Conservation (phyloP, 1,140 invertebrate genomes). For the Alviniconcha marisindica region DNA sequence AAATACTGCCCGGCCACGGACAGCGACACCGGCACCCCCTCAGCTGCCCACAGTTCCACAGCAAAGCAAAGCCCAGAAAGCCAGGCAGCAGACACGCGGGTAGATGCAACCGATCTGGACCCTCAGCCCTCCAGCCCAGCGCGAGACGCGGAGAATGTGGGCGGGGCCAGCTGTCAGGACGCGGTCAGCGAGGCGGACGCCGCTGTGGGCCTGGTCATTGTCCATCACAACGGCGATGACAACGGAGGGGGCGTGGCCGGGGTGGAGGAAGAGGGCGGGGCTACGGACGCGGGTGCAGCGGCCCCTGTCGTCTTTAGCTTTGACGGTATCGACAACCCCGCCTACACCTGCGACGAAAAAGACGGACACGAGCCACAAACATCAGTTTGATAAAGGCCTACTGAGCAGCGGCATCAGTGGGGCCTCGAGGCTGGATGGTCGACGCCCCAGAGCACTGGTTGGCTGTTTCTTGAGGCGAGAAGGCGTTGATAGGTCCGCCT, state of each 20-base stretch:
- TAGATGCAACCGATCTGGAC: not conserved
- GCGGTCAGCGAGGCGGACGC: not conserved
- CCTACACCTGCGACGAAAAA: not conserved
- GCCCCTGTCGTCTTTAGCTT: not conserved
- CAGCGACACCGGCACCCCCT: not conserved
- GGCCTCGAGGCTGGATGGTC: not conserved
- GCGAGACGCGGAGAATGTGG: not conserved
- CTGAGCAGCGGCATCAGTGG: not conserved
- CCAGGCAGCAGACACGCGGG: not conserved
- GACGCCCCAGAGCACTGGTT: too few species aligned
- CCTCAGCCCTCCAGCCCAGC: not conserved
- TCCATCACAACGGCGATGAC: not conserved
- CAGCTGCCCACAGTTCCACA: not conserved
- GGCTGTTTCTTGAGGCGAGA: too few species aligned
- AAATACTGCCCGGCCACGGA: not conserved
- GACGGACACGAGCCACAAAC: not conserved
- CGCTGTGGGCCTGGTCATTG: not conserved
- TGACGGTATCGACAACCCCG: slow-evolving; percentile 18
- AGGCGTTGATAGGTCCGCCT: too few species aligned
- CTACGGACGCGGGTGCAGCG: not conserved
- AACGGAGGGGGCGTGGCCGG: not conserved
- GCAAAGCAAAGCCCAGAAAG: not conserved
- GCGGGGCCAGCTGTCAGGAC: not conserved
- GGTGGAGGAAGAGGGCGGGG: not conserved
- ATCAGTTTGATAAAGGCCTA: not conserved